Evolutionary conservation across 2,113 vertebrate genomes (phyloP), one percentile per base, ranked within the genome.

Genomic region (Pitta sordida): DNA sequence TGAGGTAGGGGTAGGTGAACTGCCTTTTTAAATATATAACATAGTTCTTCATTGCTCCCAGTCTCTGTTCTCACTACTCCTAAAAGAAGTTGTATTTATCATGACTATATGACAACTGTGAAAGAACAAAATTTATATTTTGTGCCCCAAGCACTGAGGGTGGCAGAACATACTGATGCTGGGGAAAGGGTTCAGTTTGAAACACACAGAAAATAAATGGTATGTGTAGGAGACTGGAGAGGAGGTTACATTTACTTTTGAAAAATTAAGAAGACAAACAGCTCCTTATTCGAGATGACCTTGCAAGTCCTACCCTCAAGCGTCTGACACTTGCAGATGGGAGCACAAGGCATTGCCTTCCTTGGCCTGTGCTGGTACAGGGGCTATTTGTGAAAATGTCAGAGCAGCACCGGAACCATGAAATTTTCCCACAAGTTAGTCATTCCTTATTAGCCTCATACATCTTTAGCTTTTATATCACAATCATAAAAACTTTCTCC

Each of bases 51-150:
- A 60, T 58, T 65, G 51, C 34, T 70, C 34, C 14, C 15, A 41
- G 39, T 24, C 23, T 73, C 79, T 39, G 18, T 36, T 70, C 56
- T 63, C 52, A 12, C 23, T 43, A 0, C 21, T 51, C 21, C 30
- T 55, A 43, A 51, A 62, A 92, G 4, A 64, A 32, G 17, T 34
- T 37, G 8, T 17, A 70, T 74, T 92, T 83, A 52, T 89, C 56
- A 84, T 26, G 43, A 43, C 43, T 59, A 14, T 12, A 74, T 18
- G 30, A 87, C 36, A 89, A 63, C 24, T 78, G 39, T 56, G 56
- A 95, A 63, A 53, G 41, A 94, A 34, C 10, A 70, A 64, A 86
- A 92, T 62, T 65, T 83, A 60, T 13, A 56, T 69, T 69, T 94
- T 60, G 48, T 76, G 51, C 55, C 43, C 36, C 53, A 39, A 59